These are phyloP conservation scores for Ptilorrhoa leucosticta DNA, from an alignment of 2,113 vertebrate genomes.

Conservation along the genomic window DNA sequence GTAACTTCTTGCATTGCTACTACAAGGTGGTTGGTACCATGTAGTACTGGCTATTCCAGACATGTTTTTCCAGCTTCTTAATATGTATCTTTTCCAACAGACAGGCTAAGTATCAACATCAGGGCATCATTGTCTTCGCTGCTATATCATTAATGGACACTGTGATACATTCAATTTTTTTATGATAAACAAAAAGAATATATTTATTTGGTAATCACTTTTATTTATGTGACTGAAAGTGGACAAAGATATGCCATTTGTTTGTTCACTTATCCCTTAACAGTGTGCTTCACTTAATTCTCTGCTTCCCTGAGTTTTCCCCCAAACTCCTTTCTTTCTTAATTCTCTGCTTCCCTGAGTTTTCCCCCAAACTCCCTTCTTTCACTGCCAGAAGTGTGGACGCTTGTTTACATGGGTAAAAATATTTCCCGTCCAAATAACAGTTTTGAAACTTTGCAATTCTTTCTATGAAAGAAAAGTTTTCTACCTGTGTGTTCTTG, in stretches of 20 bases:
- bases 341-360: background rate
- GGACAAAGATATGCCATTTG: background rate
- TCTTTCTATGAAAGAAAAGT: background rate
- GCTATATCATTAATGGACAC: background rate
- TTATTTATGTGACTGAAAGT: background rate
- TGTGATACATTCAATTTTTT: background rate
- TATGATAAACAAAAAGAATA: background rate
- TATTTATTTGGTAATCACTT: background rate
- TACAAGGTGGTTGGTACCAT: background rate
- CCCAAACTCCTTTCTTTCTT: background rate
- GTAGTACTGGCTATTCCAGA: background rate
- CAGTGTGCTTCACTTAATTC: background rate
- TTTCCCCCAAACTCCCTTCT: background rate
- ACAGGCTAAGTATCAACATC: background rate
- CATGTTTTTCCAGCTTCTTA: background rate
- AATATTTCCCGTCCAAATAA: background rate
- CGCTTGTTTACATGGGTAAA: background rate
- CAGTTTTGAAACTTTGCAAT: background rate
- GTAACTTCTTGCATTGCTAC: background rate
- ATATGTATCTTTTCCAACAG: background rate
- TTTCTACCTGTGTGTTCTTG: constrained; percentile 74
- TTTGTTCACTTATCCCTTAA: background rate
- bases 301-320: background rate
- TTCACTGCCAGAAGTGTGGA: background rate
- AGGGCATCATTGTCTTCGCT: background rate